Conservation (phyloP, 1,140 invertebrate species). For the Caerostris extrusa region DNA sequence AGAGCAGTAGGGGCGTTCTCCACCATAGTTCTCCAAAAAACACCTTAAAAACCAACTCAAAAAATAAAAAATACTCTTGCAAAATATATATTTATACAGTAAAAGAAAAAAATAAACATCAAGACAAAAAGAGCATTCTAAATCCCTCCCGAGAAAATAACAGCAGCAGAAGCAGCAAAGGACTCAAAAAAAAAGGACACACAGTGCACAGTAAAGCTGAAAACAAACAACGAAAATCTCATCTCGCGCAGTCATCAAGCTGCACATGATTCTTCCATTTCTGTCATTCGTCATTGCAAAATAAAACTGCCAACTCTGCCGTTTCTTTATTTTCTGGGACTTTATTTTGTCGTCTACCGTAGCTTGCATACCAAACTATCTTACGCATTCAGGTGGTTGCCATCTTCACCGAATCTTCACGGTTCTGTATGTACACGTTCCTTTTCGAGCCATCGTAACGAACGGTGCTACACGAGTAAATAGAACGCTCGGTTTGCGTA, state of each 20-base stretch:
- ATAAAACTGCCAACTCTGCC: conserved; percentile 63
- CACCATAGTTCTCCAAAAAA: too few species aligned
- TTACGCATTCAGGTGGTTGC: conserved; percentile 51
- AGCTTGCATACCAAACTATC: conserved; percentile 47
- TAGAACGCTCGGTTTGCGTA: conserved; percentile 58
- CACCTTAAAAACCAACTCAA: background rate
- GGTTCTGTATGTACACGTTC: conserved; percentile 58
- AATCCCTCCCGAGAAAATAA: conserved; percentile 36
- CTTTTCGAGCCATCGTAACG: conserved; percentile 46
- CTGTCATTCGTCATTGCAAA: conserved; percentile 67
- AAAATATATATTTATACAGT: background rate
- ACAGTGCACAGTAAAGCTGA: background rate
- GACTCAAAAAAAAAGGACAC: conserved; percentile 30
- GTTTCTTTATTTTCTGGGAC: conserved; percentile 16
- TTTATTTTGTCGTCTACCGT: conserved; percentile 58
- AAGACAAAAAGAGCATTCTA: conserved; percentile 7
- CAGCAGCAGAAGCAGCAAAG: conserved; percentile 9
- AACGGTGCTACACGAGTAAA: conserved; percentile 51
- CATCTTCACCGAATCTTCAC: background rate
- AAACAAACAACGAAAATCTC: conserved; percentile 48
- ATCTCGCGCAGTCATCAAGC: conserved; percentile 63
- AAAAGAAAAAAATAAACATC: conserved; percentile 20
- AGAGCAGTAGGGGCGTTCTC: background rate
- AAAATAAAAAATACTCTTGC: background rate
- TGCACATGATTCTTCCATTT: conserved; percentile 72